phyloP scores from a whole-genome alignment of 2,797 vertebrate genomes.

The Allobates femoralis region DNA sequence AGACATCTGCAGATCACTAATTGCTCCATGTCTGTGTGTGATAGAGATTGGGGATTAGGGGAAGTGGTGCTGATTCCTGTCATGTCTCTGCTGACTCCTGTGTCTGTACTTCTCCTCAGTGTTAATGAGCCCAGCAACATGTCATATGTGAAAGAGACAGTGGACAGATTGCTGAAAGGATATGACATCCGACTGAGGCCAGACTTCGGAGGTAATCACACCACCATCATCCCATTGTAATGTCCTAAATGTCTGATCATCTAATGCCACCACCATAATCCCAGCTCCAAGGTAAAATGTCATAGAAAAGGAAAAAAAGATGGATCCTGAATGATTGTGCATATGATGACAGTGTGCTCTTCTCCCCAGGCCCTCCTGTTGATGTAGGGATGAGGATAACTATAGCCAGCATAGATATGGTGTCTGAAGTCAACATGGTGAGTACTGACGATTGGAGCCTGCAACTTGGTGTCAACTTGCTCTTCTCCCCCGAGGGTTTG shows the following conservation, averaged over 20 bases:
- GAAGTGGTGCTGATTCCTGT: slow-evolving; percentile 60
- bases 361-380: slow-evolving; percentile 82
- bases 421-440: slow-evolving; percentile 91
- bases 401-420: slow-evolving; percentile 88
- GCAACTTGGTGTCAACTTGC: slow-evolving; percentile 59
- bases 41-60: not conserved
- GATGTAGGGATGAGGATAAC: slow-evolving; percentile 88
- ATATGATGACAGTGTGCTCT: slow-evolving; percentile 41
- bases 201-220: slow-evolving; percentile 85
- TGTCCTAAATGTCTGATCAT: slow-evolving; percentile 46
- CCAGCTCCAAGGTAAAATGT: not conserved
- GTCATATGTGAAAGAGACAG: slow-evolving; percentile 88
- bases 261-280: not conserved
- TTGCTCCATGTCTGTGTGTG: not conserved
- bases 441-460: slow-evolving; percentile 70
- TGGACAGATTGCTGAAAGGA: slow-evolving; percentile 86
- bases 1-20: slow-evolving; percentile 13
- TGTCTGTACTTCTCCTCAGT: slow-evolving; percentile 72
- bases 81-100: slow-evolving; percentile 65
- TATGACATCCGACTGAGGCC: slow-evolving; percentile 88
- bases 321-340: slow-evolving; percentile 37
- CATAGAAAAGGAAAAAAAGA: slow-evolving; percentile 5
- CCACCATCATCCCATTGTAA: slow-evolving; percentile 15
- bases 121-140: slow-evolving; percentile 85
- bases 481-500: slow-evolving; percentile 24